phyloP scores from a whole-genome alignment of 2,113 vertebrate genomes.

The Circaetus gallicus region DNA sequence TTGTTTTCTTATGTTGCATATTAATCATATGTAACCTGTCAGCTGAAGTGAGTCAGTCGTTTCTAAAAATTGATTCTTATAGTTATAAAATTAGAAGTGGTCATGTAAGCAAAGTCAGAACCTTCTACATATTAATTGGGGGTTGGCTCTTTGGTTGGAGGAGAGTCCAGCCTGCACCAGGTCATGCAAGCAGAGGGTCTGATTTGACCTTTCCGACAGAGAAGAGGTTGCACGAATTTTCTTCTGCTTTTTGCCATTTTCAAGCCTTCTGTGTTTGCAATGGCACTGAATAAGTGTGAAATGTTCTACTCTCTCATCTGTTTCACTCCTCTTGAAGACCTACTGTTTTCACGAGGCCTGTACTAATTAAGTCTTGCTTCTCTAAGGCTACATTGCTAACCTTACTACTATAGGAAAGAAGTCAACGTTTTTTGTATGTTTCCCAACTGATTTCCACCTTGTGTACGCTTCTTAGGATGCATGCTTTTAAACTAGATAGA shows the following conservation, averaged over 20 bases:
- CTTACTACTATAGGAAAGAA: not conserved
- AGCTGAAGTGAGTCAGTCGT: not conserved
- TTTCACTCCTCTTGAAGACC: not conserved
- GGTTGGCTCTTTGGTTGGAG: not conserved
- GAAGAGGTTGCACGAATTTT: not conserved
- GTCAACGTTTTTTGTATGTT: not conserved
- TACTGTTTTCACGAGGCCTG: not conserved
- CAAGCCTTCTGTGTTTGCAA: not conserved
- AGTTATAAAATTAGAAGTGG: not conserved
- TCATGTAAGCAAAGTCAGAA: not conserved
- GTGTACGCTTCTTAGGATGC: not conserved
- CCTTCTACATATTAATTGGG: not conserved
- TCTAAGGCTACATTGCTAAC: not conserved
- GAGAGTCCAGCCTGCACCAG: not conserved
- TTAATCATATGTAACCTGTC: not conserved
- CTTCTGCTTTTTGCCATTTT: not conserved
- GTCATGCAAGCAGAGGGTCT: not conserved
- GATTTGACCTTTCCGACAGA: not conserved
- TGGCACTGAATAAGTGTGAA: not conserved
- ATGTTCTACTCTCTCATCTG: not conserved
- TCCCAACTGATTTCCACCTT: not conserved
- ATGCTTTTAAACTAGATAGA: not conserved
- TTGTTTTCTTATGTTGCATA: not conserved
- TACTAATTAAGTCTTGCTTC: not conserved
- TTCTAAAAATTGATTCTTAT: not conserved